These are phyloP conservation scores for Hypolimnas misippus DNA, from an alignment of 2,888 invertebrate genomes.

Conservation along the genomic window DNA sequence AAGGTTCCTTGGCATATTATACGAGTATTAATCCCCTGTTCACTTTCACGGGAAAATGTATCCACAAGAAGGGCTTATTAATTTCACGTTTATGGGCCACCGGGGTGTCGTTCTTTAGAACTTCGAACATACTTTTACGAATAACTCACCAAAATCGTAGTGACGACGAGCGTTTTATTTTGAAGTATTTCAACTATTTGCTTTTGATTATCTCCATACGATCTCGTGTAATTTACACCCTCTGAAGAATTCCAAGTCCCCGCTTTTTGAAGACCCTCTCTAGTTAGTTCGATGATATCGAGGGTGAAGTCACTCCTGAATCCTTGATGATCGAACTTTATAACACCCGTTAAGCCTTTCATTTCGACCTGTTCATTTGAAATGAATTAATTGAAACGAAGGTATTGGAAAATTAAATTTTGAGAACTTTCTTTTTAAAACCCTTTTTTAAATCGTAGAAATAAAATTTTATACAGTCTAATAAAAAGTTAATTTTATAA, in stretches of 20 bases:
- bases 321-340: slow-evolving; percentile 97
- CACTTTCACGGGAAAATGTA: slow-evolving; percentile 24
- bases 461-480: no score
- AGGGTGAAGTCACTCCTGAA: slow-evolving; percentile 95
- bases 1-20: not conserved
- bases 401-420: not conserved
- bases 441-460: not conserved
- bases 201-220: slow-evolving; percentile 92
- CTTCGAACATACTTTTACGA: slow-evolving; percentile 4
- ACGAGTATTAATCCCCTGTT: slow-evolving; percentile 23
- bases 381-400: not conserved
- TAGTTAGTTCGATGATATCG: slow-evolving; percentile 95
- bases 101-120: slow-evolving; percentile 21
- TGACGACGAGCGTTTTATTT: slow-evolving; percentile 95
- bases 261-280: slow-evolving; percentile 92
- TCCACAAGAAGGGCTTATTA: slow-evolving; percentile 15
- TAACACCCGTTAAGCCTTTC: slow-evolving; percentile 95
- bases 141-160: slow-evolving; percentile 92
- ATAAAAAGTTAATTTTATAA: no score
- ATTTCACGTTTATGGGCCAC: slow-evolving; percentile 21
- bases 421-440: not conserved
- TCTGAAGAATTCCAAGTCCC: slow-evolving; percentile 95
- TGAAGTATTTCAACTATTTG: slow-evolving; percentile 95
- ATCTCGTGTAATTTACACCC: slow-evolving; percentile 94
- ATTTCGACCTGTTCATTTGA: slow-evolving; percentile 90